Conservation (phyloP, 2,113 vertebrate species). For the Macrotus californicus region DNA sequence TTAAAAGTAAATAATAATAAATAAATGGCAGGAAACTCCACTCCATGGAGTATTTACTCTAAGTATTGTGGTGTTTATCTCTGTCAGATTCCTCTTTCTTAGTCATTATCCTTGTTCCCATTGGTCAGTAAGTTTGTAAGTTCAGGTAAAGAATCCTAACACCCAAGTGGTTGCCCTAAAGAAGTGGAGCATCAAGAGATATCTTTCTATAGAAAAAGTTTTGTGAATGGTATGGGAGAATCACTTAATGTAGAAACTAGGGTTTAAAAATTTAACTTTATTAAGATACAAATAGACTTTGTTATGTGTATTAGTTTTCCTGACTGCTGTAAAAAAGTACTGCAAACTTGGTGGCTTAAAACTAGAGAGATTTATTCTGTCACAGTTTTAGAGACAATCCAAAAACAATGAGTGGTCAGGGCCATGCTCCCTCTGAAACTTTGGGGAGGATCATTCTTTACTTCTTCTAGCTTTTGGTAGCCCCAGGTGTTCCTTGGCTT, state of each 20-base stretch:
- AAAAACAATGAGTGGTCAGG: background rate
- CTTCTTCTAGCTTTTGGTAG: background rate
- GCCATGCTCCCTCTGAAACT: background rate
- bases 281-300: background rate
- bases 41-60: background rate
- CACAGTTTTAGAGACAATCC: background rate
- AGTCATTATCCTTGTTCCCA: background rate
- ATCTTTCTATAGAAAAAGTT: background rate
- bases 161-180: background rate
- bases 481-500: background rate
- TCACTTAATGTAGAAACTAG: background rate
- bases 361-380: background rate
- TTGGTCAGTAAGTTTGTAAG: background rate
- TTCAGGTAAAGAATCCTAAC: background rate
- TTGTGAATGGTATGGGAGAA: background rate
- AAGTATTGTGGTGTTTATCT: background rate
- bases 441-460: background rate
- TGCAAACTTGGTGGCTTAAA: background rate
- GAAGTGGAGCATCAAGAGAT: background rate
- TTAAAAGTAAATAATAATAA: background rate
- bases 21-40: background rate
- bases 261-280: background rate
- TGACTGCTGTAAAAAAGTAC: background rate
- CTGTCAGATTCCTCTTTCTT: background rate
- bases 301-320: background rate